phyloP scores from a whole-genome alignment of 1,140 invertebrate genomes.

The Trachymyrmex septentrionalis region DNA sequence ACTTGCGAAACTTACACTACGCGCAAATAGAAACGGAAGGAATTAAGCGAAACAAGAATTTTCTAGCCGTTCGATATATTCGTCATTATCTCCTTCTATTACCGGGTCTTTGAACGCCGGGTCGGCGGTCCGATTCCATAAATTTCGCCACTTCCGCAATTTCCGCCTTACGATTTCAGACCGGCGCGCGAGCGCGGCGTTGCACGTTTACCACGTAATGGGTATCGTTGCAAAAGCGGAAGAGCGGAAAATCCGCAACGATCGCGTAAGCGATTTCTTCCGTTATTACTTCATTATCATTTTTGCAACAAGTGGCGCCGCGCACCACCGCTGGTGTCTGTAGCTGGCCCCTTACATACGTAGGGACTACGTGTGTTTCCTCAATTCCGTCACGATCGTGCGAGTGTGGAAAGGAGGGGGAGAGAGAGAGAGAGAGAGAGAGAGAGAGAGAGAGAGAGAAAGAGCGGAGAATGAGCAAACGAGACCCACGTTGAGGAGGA shows the following conservation, averaged over 20 bases:
- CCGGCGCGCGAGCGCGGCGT: not conserved
- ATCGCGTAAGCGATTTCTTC: constrained; percentile 63
- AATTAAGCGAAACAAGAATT: constrained; percentile 3
- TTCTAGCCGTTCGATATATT: not conserved
- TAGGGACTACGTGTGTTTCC: constrained; percentile 34
- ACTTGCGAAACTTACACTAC: not conserved
- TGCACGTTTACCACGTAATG: constrained; percentile 34
- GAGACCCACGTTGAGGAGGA: constrained; percentile 8
- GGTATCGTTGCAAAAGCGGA: constrained; percentile 42
- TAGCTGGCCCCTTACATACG: constrained; percentile 15
- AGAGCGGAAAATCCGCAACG: constrained; percentile 59
- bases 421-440: no score
- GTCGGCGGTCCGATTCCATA: constrained; percentile 31
- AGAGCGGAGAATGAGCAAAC: constrained; percentile 17
- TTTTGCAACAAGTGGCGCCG: constrained; percentile 70
- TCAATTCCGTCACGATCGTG: constrained; percentile 23
- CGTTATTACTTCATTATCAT: constrained; percentile 67
- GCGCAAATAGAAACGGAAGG: not conserved
- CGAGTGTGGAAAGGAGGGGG: not conserved
- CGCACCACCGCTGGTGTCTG: constrained; percentile 11
- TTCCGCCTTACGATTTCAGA: constrained; percentile 43
- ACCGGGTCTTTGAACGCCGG: constrained; percentile 14
- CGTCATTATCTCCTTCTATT: constrained; percentile 47
- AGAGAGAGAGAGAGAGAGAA: not conserved
- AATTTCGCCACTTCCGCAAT: constrained; percentile 46